Evolutionary conservation across 2,113 vertebrate genomes (phyloP), one percentile per base, ranked within the genome.

Genomic region (Cheilinus undulatus): DNA sequence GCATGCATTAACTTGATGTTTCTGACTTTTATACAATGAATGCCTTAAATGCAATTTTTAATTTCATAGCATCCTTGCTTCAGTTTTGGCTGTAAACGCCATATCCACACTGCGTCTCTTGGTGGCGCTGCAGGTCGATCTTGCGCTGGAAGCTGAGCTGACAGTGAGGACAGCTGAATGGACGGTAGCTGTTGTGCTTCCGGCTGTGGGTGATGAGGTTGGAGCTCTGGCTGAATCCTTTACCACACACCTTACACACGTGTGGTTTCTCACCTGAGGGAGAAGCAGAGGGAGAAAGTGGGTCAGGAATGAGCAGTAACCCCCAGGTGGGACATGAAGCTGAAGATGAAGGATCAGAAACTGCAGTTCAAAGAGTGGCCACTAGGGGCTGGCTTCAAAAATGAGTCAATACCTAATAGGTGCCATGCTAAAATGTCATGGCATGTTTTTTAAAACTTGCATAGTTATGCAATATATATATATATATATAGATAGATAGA

Each of bases 131-230:
- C 1, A 94, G 90, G 50, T 94, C 94, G 10, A 88, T 68, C 70
- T 89, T 89, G 69, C 89, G 88, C 84, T 93, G 93, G 88, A 94
- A 94, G 74, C 75, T 65, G 64, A 36, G 78, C 24, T 83, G 78
- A 45, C 94, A 95, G 68, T 14, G 64, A 0, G 64, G 30, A 59
- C 94, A 95, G 86, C 73, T 81, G 89, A 93, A 93, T 0, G 93
- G 91, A 70, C 81, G 77, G 75, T 91, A 91, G 70, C 84, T 85
- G 81, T 77, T 87, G 88, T 95, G 94, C 62, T 94, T 95, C 49
- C 94, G 68, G 80, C 91, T 93, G 91, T 95, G 94, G 26, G 93
- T 95, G 83, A 95, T 89, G 72, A 96, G 93, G 78, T 94, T 94
- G 4, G 95, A 94, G 85, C 91, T 94, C 48, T 95, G 91, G 36